phyloP scores from a whole-genome alignment of 1,140 invertebrate species.

The Brachystomella parvula region DNA sequence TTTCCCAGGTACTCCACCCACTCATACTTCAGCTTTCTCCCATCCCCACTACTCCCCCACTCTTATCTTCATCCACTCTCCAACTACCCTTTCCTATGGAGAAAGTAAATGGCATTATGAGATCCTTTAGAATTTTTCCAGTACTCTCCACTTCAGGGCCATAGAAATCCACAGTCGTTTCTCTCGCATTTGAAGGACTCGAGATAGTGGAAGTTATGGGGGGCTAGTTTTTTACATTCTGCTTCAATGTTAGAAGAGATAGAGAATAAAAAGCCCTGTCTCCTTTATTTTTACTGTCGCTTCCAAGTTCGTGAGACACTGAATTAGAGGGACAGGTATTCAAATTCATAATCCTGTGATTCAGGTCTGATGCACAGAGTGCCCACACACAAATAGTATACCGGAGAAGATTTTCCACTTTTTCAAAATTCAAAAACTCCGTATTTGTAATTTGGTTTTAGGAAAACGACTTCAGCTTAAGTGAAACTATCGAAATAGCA shows the following conservation, averaged over 20 bases:
- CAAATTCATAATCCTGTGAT: background rate
- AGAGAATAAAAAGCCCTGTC: background rate
- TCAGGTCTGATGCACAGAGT: too few species aligned
- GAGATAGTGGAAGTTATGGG: background rate
- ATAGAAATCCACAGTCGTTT: background rate
- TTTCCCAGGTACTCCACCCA: constrained; percentile 24
- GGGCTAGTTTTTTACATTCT: background rate
- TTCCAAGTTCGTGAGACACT: background rate
- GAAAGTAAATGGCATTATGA: constrained; percentile 6
- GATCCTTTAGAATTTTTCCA: constrained; percentile 4
- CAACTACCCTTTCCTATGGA: background rate
- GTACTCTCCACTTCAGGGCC: background rate
- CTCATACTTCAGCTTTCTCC: constrained; percentile 2
- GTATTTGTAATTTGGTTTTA: too few species aligned
- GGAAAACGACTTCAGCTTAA: too few species aligned
- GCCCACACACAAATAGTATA: too few species aligned
- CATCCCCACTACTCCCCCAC: background rate
- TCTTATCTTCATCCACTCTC: background rate
- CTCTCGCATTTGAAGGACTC: background rate
- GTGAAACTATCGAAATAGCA: too few species aligned
- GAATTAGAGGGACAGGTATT: background rate
- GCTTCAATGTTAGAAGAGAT: background rate
- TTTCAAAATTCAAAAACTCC: too few species aligned
- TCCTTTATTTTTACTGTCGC: background rate
- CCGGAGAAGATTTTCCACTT: too few species aligned